phyloP scores from a whole-genome alignment of 2,888 invertebrate species.

The Rutpela maculata region DNA sequence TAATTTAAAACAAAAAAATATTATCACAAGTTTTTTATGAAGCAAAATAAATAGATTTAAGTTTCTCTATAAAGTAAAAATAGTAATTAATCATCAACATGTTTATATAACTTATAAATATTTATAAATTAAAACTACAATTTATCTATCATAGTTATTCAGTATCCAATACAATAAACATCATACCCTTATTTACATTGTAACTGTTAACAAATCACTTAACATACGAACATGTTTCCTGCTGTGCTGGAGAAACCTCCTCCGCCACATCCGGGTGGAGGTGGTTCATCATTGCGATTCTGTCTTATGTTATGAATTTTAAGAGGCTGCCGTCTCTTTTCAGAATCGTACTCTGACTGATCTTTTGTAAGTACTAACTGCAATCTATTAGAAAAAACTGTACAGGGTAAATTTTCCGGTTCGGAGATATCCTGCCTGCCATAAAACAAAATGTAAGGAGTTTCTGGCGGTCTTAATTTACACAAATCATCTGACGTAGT shows the following conservation, averaged over 20 bases:
- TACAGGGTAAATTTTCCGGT: slow-evolving; percentile 65
- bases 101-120: slow-evolving; percentile 38
- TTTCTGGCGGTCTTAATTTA: slow-evolving; percentile 81
- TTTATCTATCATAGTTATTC: slow-evolving; percentile 38
- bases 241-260: slow-evolving; percentile 68
- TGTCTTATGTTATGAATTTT: slow-evolving; percentile 64
- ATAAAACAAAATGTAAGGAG: slow-evolving; percentile 91
- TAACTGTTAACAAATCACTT: slow-evolving; percentile 52
- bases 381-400: slow-evolving; percentile 64
- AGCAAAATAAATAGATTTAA: slow-evolving; percentile 32
- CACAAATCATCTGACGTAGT: slow-evolving; percentile 80
- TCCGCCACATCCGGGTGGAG: slow-evolving; percentile 76
- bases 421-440: slow-evolving; percentile 70
- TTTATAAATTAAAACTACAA: slow-evolving; percentile 42
- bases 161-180: slow-evolving; percentile 34
- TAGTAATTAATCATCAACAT: slow-evolving; percentile 32
- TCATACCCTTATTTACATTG: slow-evolving; percentile 28
- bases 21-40: slow-evolving; percentile 28
- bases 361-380: slow-evolving; percentile 67
- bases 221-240: slow-evolving; percentile 71
- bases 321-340: slow-evolving; percentile 62
- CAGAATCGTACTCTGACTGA: slow-evolving; percentile 65
- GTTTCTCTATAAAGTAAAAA: slow-evolving; percentile 33
- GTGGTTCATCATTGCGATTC: slow-evolving; percentile 75
- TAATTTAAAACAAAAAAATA: slow-evolving; percentile 26